These are phyloP conservation scores for Tetramorium simillimum DNA, from an alignment of 1,140 invertebrate species.

Conservation along the genomic window DNA sequence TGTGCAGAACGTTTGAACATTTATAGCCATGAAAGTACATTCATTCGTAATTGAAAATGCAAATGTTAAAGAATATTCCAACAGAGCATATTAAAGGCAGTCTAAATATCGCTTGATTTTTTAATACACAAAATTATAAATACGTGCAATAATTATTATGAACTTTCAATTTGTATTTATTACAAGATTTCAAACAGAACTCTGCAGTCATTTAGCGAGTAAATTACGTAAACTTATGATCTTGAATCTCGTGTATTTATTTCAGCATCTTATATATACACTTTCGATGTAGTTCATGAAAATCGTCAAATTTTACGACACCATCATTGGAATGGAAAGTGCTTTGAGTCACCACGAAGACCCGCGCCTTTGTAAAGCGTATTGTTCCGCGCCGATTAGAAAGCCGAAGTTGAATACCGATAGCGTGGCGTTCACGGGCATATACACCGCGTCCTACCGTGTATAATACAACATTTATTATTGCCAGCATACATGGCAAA, in stretches of 20 bases:
- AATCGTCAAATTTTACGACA: background rate
- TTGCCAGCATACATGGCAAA: slow-evolving; percentile 53
- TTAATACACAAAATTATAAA: background rate
- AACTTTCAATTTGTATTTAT: background rate
- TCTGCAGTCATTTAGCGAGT: background rate
- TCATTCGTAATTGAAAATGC: background rate
- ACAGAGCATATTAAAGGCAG: background rate
- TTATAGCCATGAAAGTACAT: background rate
- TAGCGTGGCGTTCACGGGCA: slow-evolving; percentile 52
- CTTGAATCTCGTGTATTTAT: background rate
- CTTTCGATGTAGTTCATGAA: background rate
- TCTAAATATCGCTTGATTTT: background rate
- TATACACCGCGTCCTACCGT: slow-evolving; percentile 47
- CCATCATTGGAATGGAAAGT: background rate
- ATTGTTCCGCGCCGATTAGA: slow-evolving; percentile 72
- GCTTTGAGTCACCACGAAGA: slow-evolving; percentile 27
- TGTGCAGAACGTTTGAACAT: background rate
- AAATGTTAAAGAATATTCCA: background rate
- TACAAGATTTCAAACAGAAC: background rate
- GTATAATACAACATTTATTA: slow-evolving; percentile 76
- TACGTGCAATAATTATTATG: background rate
- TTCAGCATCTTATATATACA: background rate
- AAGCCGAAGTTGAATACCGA: slow-evolving; percentile 75
- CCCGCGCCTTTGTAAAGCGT: slow-evolving; percentile 61
- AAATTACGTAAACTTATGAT: background rate